Conservation (phyloP, 2,113 vertebrate genomes). For the Rhea pennata region DNA sequence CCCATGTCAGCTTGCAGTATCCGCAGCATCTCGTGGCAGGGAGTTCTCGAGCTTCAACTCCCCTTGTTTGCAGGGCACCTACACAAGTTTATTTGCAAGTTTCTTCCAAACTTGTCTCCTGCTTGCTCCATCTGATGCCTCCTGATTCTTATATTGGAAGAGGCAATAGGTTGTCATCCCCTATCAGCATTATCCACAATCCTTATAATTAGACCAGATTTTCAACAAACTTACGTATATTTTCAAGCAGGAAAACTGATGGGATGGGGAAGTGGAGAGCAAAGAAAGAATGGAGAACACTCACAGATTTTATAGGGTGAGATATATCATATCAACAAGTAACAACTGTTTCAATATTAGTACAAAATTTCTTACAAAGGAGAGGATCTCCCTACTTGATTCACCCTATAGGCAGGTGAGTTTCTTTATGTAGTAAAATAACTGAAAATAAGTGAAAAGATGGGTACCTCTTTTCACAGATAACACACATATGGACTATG, state of each 20-base stretch:
- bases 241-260: background rate
- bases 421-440: background rate
- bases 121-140: background rate
- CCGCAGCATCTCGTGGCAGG: background rate
- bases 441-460: background rate
- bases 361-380: background rate
- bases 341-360: background rate
- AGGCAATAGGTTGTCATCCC: background rate
- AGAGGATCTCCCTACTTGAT: background rate
- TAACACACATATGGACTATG: background rate
- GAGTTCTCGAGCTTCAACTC: background rate
- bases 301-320: background rate
- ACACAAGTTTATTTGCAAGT: background rate
- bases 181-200: background rate
- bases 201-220: background rate
- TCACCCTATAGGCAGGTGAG: background rate
- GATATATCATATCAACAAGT: background rate
- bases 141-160: background rate
- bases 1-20: background rate
- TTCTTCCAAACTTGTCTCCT: background rate
- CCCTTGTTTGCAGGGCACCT: background rate
- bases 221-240: background rate
- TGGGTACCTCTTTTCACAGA: background rate
- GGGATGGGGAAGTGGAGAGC: background rate
- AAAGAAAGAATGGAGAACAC: background rate